Conservation (phyloP, 2,113 vertebrate genomes). For the Python bivittatus region DNA sequence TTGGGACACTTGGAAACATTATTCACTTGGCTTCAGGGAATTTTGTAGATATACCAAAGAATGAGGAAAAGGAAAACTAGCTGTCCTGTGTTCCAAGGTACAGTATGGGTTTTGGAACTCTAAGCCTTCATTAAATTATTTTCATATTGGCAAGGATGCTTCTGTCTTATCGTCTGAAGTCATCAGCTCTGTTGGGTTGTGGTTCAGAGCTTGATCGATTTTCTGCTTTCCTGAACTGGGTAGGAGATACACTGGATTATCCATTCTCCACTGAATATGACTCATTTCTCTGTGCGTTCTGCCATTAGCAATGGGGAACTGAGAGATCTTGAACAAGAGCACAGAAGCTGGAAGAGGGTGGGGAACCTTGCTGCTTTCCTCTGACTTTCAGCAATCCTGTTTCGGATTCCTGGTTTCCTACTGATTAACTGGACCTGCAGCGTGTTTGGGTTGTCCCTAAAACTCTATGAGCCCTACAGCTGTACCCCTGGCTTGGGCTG, state of each 20-base stretch:
- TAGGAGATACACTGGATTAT: background rate
- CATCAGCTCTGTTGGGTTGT: background rate
- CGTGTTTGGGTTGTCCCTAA: background rate
- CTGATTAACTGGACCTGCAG: background rate
- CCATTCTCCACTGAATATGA: background rate
- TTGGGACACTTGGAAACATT: background rate
- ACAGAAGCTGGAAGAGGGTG: background rate
- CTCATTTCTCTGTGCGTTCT: background rate
- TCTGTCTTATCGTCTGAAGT: background rate
- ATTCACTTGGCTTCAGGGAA: background rate
- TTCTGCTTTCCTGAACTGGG: background rate
- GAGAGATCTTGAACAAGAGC: background rate
- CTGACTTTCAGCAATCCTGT: background rate
- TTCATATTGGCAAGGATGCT: background rate
- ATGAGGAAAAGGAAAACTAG: background rate
- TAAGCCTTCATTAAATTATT: constrained; percentile 37
- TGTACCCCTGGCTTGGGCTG: background rate
- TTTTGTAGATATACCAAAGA: background rate
- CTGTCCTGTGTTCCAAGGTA: background rate
- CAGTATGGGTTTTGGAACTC: background rate
- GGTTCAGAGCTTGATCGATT: background rate
- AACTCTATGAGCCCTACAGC: background rate
- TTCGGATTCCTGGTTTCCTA: background rate
- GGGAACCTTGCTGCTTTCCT: background rate
- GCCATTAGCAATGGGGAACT: background rate